Evolutionary conservation across 2,888 invertebrate genomes (phyloP).

Genomic region (Leucania comma): DNA sequence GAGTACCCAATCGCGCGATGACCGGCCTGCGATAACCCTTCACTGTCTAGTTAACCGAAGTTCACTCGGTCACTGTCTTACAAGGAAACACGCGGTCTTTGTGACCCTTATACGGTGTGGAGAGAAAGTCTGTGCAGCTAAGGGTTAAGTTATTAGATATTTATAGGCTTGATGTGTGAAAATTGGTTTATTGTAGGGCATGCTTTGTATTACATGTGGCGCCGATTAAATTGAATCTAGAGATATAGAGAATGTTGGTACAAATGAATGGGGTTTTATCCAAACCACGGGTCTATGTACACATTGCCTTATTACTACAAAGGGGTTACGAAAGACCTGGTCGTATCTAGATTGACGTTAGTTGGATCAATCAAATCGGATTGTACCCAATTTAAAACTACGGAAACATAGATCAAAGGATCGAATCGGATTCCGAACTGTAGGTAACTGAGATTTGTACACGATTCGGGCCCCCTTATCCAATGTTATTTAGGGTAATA

Average conservation of each 20-base stretch:
- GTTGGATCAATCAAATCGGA: slow-evolving; percentile 50
- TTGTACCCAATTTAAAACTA: slow-evolving; percentile 49
- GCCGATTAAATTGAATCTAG: not conserved
- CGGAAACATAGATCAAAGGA: slow-evolving; percentile 39
- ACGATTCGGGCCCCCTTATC: too few relatives aligned
- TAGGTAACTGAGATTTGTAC: not conserved
- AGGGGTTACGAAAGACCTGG: slow-evolving; percentile 9
- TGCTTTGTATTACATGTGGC: not conserved
- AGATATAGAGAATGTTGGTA: not conserved
- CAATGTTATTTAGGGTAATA: too few relatives aligned
- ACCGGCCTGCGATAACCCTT: slow-evolving; percentile 78
- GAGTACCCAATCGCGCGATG: slow-evolving; percentile 71
- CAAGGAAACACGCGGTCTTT: slow-evolving; percentile 77
- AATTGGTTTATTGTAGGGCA: slow-evolving; percentile 42
- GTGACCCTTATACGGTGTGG: slow-evolving; percentile 77
- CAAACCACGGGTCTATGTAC: not conserved
- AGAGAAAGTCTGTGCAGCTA: slow-evolving; percentile 78
- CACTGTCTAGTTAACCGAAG: slow-evolving; percentile 76
- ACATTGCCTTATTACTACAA: slow-evolving; percentile 16
- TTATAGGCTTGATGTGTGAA: slow-evolving; percentile 57
- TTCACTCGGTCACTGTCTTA: slow-evolving; percentile 82
- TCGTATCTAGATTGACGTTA: slow-evolving; percentile 44
- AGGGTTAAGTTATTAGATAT: slow-evolving; percentile 71
- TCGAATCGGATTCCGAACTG: slow-evolving; percentile 19
- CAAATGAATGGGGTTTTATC: not conserved